Evolutionary conservation across 2,888 invertebrate genomes (phyloP).

Genomic region (Eustalomyia histrio): DNA sequence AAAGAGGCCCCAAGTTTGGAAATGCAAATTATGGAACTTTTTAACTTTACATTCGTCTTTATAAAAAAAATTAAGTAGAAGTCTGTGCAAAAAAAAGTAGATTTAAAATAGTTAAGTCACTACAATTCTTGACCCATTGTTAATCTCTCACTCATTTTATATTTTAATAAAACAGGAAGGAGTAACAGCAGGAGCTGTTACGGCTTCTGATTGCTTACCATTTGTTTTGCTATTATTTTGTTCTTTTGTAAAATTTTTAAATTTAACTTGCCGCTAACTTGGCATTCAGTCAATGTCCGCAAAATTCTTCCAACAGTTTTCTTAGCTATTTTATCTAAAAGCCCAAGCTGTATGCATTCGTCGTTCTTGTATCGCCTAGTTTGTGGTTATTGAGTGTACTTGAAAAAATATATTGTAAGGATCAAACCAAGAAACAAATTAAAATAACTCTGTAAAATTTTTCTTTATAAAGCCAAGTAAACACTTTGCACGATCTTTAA

Average conservation of each 20-base stretch:
- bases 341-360: not conserved
- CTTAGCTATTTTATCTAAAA: conserved; percentile 51
- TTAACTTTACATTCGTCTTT: too few species aligned
- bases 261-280: conserved; percentile 60
- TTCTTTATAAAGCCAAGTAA: conserved; percentile 43
- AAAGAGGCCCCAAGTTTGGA: too few species aligned
- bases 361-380: not conserved
- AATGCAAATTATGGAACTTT: too few species aligned
- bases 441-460: conserved; percentile 55
- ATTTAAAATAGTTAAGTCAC: too few species aligned
- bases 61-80: too few species aligned
- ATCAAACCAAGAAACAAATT: conserved; percentile 30
- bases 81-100: too few species aligned
- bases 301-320: conserved; percentile 54
- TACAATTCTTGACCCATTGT: not conserved
- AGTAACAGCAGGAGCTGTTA: conserved; percentile 68
- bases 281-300: conserved; percentile 66
- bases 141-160: not conserved
- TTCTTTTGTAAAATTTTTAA: conserved; percentile 39
- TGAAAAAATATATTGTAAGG: conserved; percentile 28
- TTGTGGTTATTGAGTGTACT: conserved; percentile 10
- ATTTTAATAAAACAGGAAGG: conserved; percentile 59
- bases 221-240: conserved; percentile 47
- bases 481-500: conserved; percentile 58
- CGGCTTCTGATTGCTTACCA: conserved; percentile 55